These are phyloP conservation scores for Acanthurus leucopareius DNA, from an alignment of 2,797 vertebrate genomes.

Conservation along the genomic window DNA sequence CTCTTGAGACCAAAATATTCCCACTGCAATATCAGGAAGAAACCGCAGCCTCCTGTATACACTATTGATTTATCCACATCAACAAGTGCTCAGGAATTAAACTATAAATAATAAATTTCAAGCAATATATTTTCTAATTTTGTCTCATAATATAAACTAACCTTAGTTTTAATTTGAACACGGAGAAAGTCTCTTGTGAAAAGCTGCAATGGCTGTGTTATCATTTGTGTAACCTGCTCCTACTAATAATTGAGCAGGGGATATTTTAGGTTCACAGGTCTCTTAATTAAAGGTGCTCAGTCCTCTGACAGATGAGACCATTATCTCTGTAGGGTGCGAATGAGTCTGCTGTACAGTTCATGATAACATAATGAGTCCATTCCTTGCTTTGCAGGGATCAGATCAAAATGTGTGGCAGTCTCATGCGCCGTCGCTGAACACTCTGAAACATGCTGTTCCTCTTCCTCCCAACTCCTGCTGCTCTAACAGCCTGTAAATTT, in stretches of 20 bases:
- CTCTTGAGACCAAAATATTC: constrained; percentile 42
- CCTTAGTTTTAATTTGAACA: not conserved
- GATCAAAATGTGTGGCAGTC: constrained; percentile 28
- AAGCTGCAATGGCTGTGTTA: constrained; percentile 36
- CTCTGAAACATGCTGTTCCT: constrained; percentile 17
- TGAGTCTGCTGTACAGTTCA: constrained; percentile 63
- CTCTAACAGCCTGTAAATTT: constrained; percentile 15
- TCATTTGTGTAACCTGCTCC: constrained; percentile 55
- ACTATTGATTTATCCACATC: constrained; percentile 16
- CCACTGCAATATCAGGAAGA: constrained; percentile 33
- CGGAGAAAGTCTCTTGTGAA: not conserved
- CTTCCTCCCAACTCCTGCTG: not conserved
- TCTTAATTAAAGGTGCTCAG: constrained; percentile 69
- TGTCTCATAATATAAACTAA: not conserved
- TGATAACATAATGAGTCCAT: constrained; percentile 69
- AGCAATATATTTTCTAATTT: not conserved
- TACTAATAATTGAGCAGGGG: constrained; percentile 52
- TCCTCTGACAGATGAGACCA: constrained; percentile 74
- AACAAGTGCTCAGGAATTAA: not conserved
- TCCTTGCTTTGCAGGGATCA: constrained; percentile 44
- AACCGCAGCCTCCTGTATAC: constrained; percentile 2
- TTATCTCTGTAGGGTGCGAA: constrained; percentile 72
- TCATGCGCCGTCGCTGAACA: constrained; percentile 9
- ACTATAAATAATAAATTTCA: constrained; percentile 26
- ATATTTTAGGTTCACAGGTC: constrained; percentile 71